A percentile compares a stretch with the other conserved stretches of the same genome.
These are phyloP conservation scores for Hippasteria phrygiana DNA, from an alignment of 53 echinoderm and acorn worm species.

Conservation along the genomic window DNA sequence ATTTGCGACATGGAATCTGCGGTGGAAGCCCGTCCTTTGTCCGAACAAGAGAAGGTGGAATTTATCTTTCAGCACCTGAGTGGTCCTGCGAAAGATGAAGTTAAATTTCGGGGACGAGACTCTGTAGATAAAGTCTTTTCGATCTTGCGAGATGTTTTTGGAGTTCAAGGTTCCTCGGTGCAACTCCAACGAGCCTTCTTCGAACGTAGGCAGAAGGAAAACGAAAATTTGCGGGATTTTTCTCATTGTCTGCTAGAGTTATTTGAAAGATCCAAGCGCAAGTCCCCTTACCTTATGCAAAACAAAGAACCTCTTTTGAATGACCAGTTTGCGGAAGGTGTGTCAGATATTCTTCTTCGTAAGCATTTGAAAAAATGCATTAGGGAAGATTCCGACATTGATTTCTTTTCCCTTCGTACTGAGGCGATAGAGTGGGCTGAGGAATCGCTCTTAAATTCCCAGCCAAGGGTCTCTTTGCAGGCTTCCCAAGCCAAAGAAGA, in stretches of 20 bases:
- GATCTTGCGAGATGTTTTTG: background rate
- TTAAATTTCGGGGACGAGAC: no score
- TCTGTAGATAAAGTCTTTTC: background rate
- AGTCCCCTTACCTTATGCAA: background rate
- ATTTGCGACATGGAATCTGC: background rate
- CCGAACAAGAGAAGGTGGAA: background rate
- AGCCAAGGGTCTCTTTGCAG: background rate
- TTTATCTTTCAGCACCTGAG: conserved; percentile 1
- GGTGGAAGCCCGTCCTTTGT: background rate
- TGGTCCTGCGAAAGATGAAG: background rate
- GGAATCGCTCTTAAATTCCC: background rate
- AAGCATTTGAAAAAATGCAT: background rate
- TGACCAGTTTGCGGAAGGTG: conserved; percentile 13
- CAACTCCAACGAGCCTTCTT: conserved; percentile 15
- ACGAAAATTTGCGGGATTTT: background rate
- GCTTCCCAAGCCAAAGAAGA: background rate
- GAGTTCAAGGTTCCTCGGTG: background rate
- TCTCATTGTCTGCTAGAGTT: conserved; percentile 9
- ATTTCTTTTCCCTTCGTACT: background rate
- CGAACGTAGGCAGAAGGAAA: background rate
- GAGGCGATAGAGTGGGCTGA: conserved; percentile 39
- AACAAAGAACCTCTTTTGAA: background rate
- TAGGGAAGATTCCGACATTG: background rate
- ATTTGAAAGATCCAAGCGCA: background rate
- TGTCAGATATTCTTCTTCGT: background rate